Base-by-base conservation (phyloP, 2,888 invertebrate species). In the Drosophila eohydei region DNA sequence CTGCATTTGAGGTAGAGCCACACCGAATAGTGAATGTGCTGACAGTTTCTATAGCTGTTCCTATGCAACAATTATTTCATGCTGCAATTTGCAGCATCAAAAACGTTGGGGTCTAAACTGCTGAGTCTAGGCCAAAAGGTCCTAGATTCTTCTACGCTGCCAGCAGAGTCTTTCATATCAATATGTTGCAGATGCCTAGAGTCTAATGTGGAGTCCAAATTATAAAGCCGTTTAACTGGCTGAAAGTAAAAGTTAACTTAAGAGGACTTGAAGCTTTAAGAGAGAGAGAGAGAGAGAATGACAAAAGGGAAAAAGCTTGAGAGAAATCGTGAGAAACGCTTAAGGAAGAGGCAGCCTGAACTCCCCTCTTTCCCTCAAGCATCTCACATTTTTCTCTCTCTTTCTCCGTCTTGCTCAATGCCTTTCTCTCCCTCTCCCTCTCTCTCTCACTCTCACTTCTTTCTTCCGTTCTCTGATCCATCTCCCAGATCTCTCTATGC, bases 11-110 rank as follows among this genome's bases (percentile, higher is more conserved):
- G 9, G 38, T 40, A 0, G 52, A 32, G 56, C 55, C 52, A 48
- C 62, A 61, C 52, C 71, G 62, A 75, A 58, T 30, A n/a, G 36
- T 28, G 4, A 26, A 74, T 77, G 60, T 59, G 44, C 74, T 74
- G 14, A 14, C 14, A 7, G 16, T 21, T 4, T n/a, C 8, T 14
- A 14, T 14, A 14, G 4, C 1, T 28, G 3, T 28, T 28, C 14
- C 2, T 44, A 44, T 12, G 4, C 16, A 16, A 21, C 5, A 43
- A 12, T 9, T 44, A 7, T 2, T 9, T 38, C 3, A 34, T 1
- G 30, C 6, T 34, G 9, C 1, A 21, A 21, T 21, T 21, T n/a
- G n/a, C n/a, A n/a, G n/a, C n/a, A n/a, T 16, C 16, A 8, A 16
- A 3, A 16, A 9, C 16, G 3, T 41, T 16, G 8, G 7, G 4